phyloP scores from a whole-genome alignment of 1,140 invertebrate genomes.

The Lordiphosa stackelbergi region DNA sequence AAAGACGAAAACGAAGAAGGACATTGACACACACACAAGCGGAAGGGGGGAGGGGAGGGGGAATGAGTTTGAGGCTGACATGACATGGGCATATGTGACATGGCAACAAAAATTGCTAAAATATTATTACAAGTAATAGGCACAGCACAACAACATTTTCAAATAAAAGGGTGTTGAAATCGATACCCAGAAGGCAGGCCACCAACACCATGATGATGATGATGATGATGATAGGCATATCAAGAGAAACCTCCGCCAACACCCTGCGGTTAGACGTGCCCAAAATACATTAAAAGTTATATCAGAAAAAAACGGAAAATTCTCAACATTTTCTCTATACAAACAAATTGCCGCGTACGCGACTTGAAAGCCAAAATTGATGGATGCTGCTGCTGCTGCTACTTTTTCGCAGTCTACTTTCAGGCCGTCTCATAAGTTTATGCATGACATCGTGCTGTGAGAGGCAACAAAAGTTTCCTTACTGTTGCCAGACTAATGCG shows the following conservation, averaged over 20 bases:
- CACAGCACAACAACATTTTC: constrained; percentile 30
- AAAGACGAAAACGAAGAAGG: constrained; percentile 3
- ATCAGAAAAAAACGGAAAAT: constrained; percentile 44
- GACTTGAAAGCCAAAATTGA: constrained; percentile 74
- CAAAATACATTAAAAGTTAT: constrained; percentile 73
- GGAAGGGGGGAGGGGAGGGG: not conserved
- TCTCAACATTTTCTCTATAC: constrained; percentile 70
- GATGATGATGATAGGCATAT: constrained; percentile 37
- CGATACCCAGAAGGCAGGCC: constrained; percentile 45
- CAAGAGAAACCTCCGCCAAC: constrained; percentile 12
- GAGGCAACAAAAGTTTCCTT: constrained; percentile 30
- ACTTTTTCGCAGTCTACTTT: constrained; percentile 46
- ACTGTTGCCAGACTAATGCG: constrained; percentile 44
- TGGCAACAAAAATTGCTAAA: constrained; percentile 70
- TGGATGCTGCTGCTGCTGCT: constrained; percentile 55
- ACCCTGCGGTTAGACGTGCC: constrained; percentile 65
- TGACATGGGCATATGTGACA: constrained; percentile 63
- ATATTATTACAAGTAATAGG: constrained; percentile 75
- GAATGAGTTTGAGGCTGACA: constrained; percentile 24
- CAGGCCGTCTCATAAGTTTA: constrained; percentile 32
- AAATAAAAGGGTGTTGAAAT: constrained; percentile 62
- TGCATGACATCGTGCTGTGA: not conserved
- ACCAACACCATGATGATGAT: constrained; percentile 20
- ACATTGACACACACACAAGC: not conserved
- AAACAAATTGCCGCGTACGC: constrained; percentile 74